phyloP scores from a whole-genome alignment of 2,797 vertebrate species.

The Alfaro cultratus region DNA sequence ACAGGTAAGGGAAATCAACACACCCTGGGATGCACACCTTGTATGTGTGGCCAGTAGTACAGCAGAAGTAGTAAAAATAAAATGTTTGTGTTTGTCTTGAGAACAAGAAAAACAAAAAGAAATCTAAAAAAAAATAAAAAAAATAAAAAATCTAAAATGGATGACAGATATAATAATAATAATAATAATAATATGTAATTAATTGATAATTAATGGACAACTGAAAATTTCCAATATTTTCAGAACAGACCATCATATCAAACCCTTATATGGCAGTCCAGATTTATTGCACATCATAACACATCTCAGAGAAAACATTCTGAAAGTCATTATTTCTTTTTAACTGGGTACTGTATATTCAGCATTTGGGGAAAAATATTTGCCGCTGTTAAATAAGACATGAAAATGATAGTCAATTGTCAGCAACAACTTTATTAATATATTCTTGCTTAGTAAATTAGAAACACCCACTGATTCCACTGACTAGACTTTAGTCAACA shows the following conservation, averaged over 20 bases:
- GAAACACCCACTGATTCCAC: not conserved
- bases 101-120: not conserved
- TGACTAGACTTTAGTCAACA: not conserved
- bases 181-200: too few relatives aligned
- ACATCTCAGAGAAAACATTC: constrained; percentile 23
- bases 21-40: constrained; percentile 37
- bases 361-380: not conserved
- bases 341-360: constrained; percentile 21
- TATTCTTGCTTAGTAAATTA: not conserved
- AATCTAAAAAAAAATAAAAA: not conserved
- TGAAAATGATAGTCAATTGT: not conserved
- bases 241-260: constrained; percentile 16
- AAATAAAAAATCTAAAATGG: not conserved
- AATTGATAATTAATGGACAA: not conserved
- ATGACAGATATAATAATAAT: not conserved
- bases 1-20: constrained; percentile 68
- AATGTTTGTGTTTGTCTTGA: not conserved
- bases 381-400: not conserved
- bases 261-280: constrained; percentile 37
- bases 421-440: not conserved
- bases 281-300: constrained; percentile 37
- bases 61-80: constrained; percentile 19
- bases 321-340: constrained; percentile 31
- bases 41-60: constrained; percentile 21
- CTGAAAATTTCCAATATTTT: not conserved